phyloP scores from a whole-genome alignment of 2,797 vertebrate genomes.

The Hipposideros larvatus region DNA sequence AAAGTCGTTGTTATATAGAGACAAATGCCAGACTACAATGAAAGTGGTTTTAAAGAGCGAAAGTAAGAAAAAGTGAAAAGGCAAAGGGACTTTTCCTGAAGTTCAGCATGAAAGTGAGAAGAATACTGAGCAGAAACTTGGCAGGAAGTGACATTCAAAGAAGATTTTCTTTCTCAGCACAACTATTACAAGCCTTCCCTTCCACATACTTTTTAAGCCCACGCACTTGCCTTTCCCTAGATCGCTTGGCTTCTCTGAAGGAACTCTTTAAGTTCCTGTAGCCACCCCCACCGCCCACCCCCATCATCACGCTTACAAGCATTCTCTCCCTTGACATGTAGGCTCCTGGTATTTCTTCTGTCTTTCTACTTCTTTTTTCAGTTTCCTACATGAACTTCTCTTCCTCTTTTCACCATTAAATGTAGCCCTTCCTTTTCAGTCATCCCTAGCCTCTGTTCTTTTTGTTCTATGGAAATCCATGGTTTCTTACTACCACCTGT shows the following conservation, averaged over 20 bases:
- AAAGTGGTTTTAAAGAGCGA: neutral
- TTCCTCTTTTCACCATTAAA: neutral
- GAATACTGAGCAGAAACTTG: constrained; percentile 41
- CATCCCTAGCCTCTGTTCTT: neutral
- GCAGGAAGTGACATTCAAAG: constrained; percentile 46
- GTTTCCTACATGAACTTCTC: neutral
- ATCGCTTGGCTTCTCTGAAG: constrained; percentile 11
- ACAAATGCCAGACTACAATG: constrained; percentile 13
- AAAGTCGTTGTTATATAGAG: constrained; percentile 7
- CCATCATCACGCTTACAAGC: neutral
- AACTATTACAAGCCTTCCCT: neutral
- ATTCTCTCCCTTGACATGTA: neutral
- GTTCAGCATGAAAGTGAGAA: constrained; percentile 29
- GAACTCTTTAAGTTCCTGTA: neutral
- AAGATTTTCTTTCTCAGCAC: constrained; percentile 56
- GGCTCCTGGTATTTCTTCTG: neutral
- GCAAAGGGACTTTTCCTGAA: neutral
- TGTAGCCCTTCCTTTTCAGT: neutral
- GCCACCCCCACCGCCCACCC: neutral
- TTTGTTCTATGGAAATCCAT: neutral
- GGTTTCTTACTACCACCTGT: neutral
- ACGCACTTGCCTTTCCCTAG: neutral
- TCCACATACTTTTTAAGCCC: neutral
- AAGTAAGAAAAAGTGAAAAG: neutral
- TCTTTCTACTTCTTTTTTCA: neutral